Conservation (phyloP, 2,888 invertebrate species). For the Conops quadrifasciatus region DNA sequence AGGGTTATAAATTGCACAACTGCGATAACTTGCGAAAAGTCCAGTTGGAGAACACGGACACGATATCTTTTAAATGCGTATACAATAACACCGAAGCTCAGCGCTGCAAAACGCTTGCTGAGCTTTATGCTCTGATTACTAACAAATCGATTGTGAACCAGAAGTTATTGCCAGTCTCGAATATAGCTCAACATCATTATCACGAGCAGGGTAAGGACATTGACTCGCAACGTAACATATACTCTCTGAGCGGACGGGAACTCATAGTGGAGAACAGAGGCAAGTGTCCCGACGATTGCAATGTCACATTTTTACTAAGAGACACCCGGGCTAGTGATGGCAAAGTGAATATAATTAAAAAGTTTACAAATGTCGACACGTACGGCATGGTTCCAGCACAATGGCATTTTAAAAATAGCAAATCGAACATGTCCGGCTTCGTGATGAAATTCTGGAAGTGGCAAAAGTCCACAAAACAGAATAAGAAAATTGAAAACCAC, state of each 20-base stretch:
- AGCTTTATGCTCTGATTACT: constrained; percentile 65
- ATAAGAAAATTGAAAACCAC: constrained; percentile 27
- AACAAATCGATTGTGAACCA: constrained; percentile 60
- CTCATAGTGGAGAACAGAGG: constrained; percentile 77
- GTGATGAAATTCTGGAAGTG: constrained; percentile 86
- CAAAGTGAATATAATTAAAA: constrained; percentile 69
- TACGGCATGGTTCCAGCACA: constrained; percentile 78
- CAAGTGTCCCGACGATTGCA: constrained; percentile 75
- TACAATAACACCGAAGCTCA: constrained; percentile 70
- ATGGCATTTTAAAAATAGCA: constrained; percentile 67
- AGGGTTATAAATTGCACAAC: constrained; percentile 70
- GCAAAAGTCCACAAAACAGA: constrained; percentile 60
- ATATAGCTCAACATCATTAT: constrained; percentile 67
- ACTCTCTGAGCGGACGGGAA: constrained; percentile 71
- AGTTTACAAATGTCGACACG: constrained; percentile 72
- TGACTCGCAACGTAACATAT: constrained; percentile 69
- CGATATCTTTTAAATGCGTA: constrained; percentile 70
- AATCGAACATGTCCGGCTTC: constrained; percentile 75
- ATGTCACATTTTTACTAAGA: constrained; percentile 70
- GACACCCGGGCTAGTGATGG: constrained; percentile 67
- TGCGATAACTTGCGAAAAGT: constrained; percentile 71
- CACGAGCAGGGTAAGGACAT: constrained; percentile 69
- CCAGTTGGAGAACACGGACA: constrained; percentile 67
- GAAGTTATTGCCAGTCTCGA: constrained; percentile 60
- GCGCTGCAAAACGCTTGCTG: constrained; percentile 64